Conservation (phyloP, 2,888 invertebrate genomes). For the Nyleta sp. region DNA sequence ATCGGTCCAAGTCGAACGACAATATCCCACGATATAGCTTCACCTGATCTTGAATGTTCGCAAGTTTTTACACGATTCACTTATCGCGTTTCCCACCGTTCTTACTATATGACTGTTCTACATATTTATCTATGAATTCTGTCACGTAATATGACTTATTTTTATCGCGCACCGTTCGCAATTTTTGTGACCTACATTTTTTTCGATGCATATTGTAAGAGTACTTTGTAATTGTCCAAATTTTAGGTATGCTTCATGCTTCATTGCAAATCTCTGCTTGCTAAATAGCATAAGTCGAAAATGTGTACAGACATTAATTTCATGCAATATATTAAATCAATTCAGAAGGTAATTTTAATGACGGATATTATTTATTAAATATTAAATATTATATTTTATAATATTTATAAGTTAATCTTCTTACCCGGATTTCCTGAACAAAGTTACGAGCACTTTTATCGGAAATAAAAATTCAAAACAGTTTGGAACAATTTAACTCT, state of each 20-base stretch:
- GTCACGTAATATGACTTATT: constrained; percentile 32
- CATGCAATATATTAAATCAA: too few relatives aligned
- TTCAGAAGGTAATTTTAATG: too few relatives aligned
- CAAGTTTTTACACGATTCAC: constrained; percentile 28
- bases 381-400: too few relatives aligned
- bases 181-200: constrained; percentile 21
- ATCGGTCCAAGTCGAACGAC: not conserved
- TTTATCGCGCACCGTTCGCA: constrained; percentile 16
- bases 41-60: constrained; percentile 23
- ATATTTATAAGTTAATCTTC: too few relatives aligned
- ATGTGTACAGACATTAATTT: too few relatives aligned
- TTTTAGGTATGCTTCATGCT: not conserved
- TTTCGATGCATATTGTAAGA: not conserved
- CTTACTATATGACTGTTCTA: constrained; percentile 22
- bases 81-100: constrained; percentile 26
- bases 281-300: too few relatives aligned
- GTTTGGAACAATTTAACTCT: too few relatives aligned
- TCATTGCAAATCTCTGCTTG: too few relatives aligned
- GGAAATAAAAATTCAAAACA: too few relatives aligned
- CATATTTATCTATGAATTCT: constrained; percentile 34
- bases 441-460: too few relatives aligned
- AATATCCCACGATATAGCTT: constrained; percentile 9
- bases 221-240: not conserved
- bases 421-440: too few relatives aligned
- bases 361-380: too few relatives aligned